These are phyloP conservation scores for Tor tambroides DNA, from an alignment of 2,113 vertebrate genomes.

Conservation along the genomic window DNA sequence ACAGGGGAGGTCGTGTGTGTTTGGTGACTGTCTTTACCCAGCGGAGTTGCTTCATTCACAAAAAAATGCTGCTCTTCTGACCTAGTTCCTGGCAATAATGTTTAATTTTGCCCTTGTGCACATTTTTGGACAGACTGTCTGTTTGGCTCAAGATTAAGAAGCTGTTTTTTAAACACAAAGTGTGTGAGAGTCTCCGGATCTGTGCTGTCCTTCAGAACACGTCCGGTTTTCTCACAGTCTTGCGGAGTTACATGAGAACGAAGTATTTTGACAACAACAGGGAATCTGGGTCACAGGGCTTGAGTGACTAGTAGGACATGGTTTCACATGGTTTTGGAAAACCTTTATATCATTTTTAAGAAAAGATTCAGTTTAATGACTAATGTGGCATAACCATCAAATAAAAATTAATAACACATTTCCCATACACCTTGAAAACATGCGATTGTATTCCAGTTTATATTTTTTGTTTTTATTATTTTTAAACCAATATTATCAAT, in stretches of 20 bases:
- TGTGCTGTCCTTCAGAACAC: constrained; percentile 6
- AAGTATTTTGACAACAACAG: constrained; percentile 30
- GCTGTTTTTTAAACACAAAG: constrained; percentile 4
- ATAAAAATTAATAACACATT: not conserved
- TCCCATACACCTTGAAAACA: not conserved
- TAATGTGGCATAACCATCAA: not conserved
- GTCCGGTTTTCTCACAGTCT: constrained; percentile 43
- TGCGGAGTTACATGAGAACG: not conserved
- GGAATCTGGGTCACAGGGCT: constrained; percentile 19
- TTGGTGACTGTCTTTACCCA: constrained; percentile 55
- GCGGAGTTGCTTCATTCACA: constrained; percentile 65
- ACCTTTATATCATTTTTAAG: not conserved
- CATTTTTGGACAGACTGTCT: constrained; percentile 65
- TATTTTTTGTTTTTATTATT: too few species aligned
- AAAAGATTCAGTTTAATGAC: too few species aligned
- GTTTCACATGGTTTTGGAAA: too few species aligned
- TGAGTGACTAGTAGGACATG: not conserved
- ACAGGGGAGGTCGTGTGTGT: constrained; percentile 56
- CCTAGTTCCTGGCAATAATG: constrained; percentile 54
- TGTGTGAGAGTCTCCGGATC: constrained; percentile 26
- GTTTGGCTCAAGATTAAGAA: constrained; percentile 60
- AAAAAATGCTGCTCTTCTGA: constrained; percentile 58
- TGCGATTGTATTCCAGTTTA: not conserved
- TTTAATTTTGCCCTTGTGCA: constrained; percentile 58
- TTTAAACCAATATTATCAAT: too few species aligned